phyloP scores from a whole-genome alignment of 2,888 invertebrate genomes.

The Atrina japonica region DNA sequence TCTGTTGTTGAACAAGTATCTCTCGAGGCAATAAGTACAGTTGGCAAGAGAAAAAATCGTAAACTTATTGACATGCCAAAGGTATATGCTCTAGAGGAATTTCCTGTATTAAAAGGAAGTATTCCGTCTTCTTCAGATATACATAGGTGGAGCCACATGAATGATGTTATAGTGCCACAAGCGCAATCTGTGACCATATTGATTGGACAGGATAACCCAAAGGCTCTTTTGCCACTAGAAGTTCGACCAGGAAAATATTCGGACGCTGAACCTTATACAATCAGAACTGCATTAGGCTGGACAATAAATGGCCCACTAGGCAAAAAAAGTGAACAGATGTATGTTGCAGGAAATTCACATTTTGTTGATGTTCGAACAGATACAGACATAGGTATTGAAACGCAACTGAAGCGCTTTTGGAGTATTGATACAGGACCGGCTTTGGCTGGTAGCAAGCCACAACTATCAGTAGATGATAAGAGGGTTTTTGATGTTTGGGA shows the following conservation, averaged over 20 bases:
- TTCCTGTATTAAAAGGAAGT: not conserved
- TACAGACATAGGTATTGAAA: not conserved
- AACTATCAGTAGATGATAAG: constrained; percentile 23
- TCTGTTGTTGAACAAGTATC: no score
- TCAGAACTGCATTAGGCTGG: constrained; percentile 39
- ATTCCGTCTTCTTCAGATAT: not conserved
- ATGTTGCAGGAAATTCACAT: not conserved
- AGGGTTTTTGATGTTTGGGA: constrained; percentile 12
- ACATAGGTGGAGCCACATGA: not conserved
- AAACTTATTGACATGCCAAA: not conserved
- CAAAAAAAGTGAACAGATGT: no score
- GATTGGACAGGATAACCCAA: constrained; percentile 35
- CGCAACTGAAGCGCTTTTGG: constrained; percentile 1
- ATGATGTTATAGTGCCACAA: not conserved
- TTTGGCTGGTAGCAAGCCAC: not conserved
- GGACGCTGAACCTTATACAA: constrained; percentile 36
- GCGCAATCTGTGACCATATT: constrained; percentile 17
- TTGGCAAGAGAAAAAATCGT: no score
- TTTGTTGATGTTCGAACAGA: not conserved
- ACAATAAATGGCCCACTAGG: constrained; percentile 32
- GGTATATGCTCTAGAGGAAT: constrained; percentile 6
- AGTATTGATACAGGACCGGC: not conserved
- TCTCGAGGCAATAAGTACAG: no score
- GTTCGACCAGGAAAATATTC: constrained; percentile 21
- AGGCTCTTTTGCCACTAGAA: constrained; percentile 21